These are phyloP conservation scores for Tubiluchus corallicola DNA, from an alignment of 2,888 invertebrate species.

Conservation along the genomic window DNA sequence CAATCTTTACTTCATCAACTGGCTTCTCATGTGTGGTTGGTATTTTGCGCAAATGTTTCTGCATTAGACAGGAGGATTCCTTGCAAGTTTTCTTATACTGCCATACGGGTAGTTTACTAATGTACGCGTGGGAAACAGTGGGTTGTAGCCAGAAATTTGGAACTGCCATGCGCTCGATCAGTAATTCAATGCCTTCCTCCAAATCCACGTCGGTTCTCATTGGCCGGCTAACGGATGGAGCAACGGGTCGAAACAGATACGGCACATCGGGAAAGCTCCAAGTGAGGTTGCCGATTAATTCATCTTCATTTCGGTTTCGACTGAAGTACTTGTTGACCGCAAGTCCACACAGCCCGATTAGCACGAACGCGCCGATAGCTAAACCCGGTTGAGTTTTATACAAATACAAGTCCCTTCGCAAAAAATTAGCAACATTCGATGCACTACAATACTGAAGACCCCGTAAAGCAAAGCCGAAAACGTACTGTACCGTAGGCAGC, in stretches of 20 bases:
- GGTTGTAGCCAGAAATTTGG: slow-evolving; percentile 33
- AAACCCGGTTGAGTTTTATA: slow-evolving; percentile 14
- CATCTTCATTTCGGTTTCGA: slow-evolving; percentile 7
- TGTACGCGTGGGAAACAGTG: slow-evolving; percentile 30
- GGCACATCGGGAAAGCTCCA: neutral
- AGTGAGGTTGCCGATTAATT: neutral
- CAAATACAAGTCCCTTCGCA: slow-evolving; percentile 21
- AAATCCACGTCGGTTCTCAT: slow-evolving; percentile 21
- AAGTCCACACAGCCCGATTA: slow-evolving; percentile 19
- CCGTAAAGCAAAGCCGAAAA: slow-evolving; percentile 23
- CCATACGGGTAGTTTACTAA: slow-evolving; percentile 34
- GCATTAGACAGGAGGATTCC: neutral
- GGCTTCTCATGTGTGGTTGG: too few species aligned
- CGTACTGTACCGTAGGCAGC: slow-evolving; percentile 25
- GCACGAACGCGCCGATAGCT: slow-evolving; percentile 19
- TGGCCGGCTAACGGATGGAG: slow-evolving; percentile 18
- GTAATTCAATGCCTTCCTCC: slow-evolving; percentile 27
- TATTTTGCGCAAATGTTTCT: slow-evolving; percentile 15
- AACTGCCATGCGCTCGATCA: slow-evolving; percentile 30
- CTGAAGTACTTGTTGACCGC: slow-evolving; percentile 13
- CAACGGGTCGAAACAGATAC: slow-evolving; percentile 22
- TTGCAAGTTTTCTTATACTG: slow-evolving; percentile 16
- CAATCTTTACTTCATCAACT: neutral
- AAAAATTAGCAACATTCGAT: slow-evolving; percentile 20
- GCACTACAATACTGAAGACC: slow-evolving; percentile 22